Evolutionary conservation across 2,797 vertebrate species (phyloP).

Genomic region (Fistularia tabacaria): DNA sequence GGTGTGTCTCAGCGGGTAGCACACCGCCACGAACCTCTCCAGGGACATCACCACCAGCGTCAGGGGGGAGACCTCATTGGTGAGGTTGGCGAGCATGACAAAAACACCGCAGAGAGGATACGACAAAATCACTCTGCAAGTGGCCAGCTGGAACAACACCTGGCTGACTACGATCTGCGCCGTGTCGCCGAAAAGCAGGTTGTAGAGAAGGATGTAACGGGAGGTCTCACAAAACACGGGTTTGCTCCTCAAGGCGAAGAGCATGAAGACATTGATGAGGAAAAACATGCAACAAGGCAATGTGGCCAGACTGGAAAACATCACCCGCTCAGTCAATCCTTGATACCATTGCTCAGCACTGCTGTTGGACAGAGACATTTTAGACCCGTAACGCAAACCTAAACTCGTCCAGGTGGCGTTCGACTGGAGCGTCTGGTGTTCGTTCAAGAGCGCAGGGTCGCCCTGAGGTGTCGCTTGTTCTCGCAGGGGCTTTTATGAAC

Average conservation of each 20-base stretch:
- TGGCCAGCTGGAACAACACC: slow-evolving; percentile 22
- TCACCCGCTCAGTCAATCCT: background rate
- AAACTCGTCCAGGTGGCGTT: too few species aligned
- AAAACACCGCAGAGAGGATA: slow-evolving; percentile 44
- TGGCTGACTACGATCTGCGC: slow-evolving; percentile 22
- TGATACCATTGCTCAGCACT: background rate
- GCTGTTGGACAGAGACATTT: background rate
- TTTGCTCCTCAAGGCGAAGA: slow-evolving; percentile 47
- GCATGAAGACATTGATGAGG: slow-evolving; percentile 28
- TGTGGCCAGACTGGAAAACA: background rate
- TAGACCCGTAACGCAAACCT: too few species aligned
- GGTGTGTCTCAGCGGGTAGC: slow-evolving; percentile 58
- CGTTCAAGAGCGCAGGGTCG: too few species aligned
- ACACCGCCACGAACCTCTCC: slow-evolving; percentile 68
- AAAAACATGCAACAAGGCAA: slow-evolving; percentile 23
- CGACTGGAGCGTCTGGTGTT: too few species aligned
- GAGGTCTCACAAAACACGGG: slow-evolving; percentile 44
- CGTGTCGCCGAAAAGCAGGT: slow-evolving; percentile 49
- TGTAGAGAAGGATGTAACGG: slow-evolving; percentile 44
- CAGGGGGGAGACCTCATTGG: slow-evolving; percentile 44
- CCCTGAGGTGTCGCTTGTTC: too few species aligned
- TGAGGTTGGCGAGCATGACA: slow-evolving; percentile 1
- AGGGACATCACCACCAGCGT: slow-evolving; percentile 69
- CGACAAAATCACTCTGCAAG: slow-evolving; percentile 3
- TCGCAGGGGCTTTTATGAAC: too few species aligned